Evolutionary conservation across 2,113 vertebrate species (phyloP), one percentile per base, ranked within the genome.

Genomic region (Cromileptes altivelis): DNA sequence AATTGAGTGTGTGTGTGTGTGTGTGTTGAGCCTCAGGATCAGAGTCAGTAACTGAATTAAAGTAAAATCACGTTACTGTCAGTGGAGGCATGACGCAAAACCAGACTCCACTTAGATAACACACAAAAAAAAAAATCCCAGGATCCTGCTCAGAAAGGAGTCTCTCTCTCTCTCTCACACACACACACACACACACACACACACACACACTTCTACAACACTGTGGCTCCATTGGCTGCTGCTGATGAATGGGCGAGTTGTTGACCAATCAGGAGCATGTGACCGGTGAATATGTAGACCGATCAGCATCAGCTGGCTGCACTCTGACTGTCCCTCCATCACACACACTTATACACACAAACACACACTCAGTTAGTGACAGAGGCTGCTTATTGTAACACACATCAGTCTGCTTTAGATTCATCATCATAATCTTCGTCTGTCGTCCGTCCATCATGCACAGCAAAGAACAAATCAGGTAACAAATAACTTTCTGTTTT

Each of bases 401-500:
- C 56, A 65, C 63, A 53, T 50, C 18, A 47, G 52, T 60, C 27
- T 42, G 42, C 58, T 80, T 53, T 19, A 18, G 23, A 4, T 23
- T 27, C 70, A 21, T 62, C 50, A 15, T 49, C 23, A 8, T n/a
- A n/a, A n/a, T 33, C 37, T 4, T 57, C 3, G 0, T 65, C 50
- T 18, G n/a, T 52, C 55, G 37, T 57, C 27, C 12, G 1, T 75
- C 68, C 82, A 89, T 80, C 84, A 96, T 96, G 95, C 93, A 95
- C 86, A 93, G 91, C 86, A 95, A 93, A 90, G 93, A 95, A 13
- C 90, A 94, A 52, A 95, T 96, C 89, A 91, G 95, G 95, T 96
- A 91, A 94, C 89, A 45, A 12, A 1, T 14, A 49, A 81, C 7
- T 64, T 4, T 3, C 14, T 17, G 15, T 50, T 17, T 15, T 49